These are phyloP conservation scores for Trissolcus japonicus DNA, from an alignment of 2,888 invertebrate species.

Conservation along the genomic window DNA sequence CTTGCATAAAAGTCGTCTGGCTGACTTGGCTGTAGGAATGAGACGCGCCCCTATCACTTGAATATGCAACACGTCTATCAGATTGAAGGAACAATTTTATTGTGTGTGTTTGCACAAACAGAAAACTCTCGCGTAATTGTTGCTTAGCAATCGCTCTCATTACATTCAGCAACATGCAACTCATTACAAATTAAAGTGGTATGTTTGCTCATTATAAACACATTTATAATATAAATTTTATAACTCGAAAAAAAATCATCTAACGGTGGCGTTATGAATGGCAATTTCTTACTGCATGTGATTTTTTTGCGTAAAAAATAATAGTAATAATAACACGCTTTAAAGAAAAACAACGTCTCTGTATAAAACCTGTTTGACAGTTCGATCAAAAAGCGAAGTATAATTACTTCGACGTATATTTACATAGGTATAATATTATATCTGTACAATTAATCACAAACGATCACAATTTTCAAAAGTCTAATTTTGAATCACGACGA, in stretches of 20 bases:
- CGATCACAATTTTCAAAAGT: slow-evolving; percentile 37
- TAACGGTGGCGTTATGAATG: slow-evolving; percentile 17
- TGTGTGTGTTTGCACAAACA: slow-evolving; percentile 12
- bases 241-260: slow-evolving; percentile 15
- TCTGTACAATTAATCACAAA: slow-evolving; percentile 14
- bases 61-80: slow-evolving; percentile 12
- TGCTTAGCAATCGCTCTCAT: slow-evolving; percentile 15
- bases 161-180: slow-evolving; percentile 28
- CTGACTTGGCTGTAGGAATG: slow-evolving; percentile 48
- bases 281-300: slow-evolving; percentile 13
- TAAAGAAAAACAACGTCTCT: background rate
- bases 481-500: slow-evolving; percentile 36
- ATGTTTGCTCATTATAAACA: slow-evolving; percentile 31
- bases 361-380: background rate
- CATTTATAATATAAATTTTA: slow-evolving; percentile 27
- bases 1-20: slow-evolving; percentile 46
- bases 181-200: slow-evolving; percentile 42
- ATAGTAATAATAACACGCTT: slow-evolving; percentile 2
- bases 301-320: slow-evolving; percentile 16
- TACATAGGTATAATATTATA: slow-evolving; percentile 13
- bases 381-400: background rate
- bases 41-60: slow-evolving; percentile 14
- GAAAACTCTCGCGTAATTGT: background rate
- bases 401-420: background rate
- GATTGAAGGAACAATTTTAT: slow-evolving; percentile 23